phyloP scores from a whole-genome alignment of 2,888 invertebrate species.

The Urechis unicinctus region DNA sequence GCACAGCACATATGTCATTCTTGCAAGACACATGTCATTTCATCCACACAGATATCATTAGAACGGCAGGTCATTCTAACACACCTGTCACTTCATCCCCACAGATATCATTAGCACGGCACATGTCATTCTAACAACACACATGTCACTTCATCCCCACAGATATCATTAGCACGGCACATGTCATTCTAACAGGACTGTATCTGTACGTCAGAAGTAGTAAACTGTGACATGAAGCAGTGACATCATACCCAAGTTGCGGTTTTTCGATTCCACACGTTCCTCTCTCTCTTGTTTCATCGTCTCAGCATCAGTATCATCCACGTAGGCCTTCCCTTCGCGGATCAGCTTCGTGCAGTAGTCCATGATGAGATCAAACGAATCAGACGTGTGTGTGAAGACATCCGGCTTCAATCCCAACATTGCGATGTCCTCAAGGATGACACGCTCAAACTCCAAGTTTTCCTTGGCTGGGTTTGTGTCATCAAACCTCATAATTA shows the following conservation, averaged over 20 bases:
- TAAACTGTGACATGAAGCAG: no score
- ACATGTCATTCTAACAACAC: no score
- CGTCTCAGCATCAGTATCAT: constrained; percentile 86
- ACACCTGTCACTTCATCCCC: background rate
- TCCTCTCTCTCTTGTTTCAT: constrained; percentile 95
- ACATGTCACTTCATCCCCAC: no score
- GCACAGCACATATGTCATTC: no score
- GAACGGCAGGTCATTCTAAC: background rate
- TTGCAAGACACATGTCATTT: no score
- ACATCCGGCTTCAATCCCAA: constrained; percentile 85
- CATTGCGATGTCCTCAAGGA: constrained; percentile 85
- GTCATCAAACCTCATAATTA: constrained; percentile 98
- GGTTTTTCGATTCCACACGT: constrained; percentile 73
- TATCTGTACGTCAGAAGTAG: background rate
- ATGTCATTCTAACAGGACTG: no score
- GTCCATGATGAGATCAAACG: constrained; percentile 85
- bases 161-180: background rate
- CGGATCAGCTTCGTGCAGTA: constrained; percentile 82
- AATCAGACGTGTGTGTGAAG: constrained; percentile 92
- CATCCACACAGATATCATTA: no score
- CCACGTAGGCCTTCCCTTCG: constrained; percentile 88
- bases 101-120: background rate
- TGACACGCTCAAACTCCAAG: constrained; percentile 83
- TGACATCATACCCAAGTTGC: no score
- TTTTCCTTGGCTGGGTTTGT: constrained; percentile 99